phyloP scores from a whole-genome alignment of 2,888 invertebrate genomes.

The Amphiduros pacificus region DNA sequence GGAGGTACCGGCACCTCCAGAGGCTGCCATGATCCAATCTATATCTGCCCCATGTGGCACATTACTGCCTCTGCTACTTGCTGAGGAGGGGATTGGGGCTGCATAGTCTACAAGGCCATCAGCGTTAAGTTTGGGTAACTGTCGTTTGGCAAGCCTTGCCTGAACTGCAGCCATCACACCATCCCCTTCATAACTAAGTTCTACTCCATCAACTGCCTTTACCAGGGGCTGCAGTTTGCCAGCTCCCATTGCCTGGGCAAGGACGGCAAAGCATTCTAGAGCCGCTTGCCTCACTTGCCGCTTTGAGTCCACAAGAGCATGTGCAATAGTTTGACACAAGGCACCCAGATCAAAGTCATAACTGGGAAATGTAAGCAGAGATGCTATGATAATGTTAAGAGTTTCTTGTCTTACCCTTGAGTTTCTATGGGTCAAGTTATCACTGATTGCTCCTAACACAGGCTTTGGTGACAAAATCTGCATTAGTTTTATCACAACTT shows the following conservation, averaged over 20 bases:
- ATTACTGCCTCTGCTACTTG: slow-evolving; percentile 40
- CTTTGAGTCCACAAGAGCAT: slow-evolving; percentile 67
- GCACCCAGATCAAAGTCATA: slow-evolving; percentile 69
- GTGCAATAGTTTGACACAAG: slow-evolving; percentile 61
- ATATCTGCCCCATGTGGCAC: slow-evolving; percentile 67
- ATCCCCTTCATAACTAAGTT: slow-evolving; percentile 55
- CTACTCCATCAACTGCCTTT: slow-evolving; percentile 60
- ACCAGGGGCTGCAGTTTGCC: slow-evolving; percentile 66
- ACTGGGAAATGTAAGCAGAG: slow-evolving; percentile 77
- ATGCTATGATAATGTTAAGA: slow-evolving; percentile 75
- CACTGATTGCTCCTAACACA: slow-evolving; percentile 64
- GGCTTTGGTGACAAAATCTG: slow-evolving; percentile 63
- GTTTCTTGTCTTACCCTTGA: slow-evolving; percentile 73
- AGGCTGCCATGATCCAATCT: slow-evolving; percentile 73
- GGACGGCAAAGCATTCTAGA: slow-evolving; percentile 76
- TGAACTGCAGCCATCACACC: slow-evolving; percentile 70
- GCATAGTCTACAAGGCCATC: slow-evolving; percentile 79
- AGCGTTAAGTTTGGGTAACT: slow-evolving; percentile 70
- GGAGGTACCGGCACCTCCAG: slow-evolving; percentile 41
- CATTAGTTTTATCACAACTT: slow-evolving; percentile 63
- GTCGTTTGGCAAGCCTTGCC: slow-evolving; percentile 73
- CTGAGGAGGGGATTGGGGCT: slow-evolving; percentile 65
- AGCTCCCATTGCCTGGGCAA: slow-evolving; percentile 73
- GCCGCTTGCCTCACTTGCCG: slow-evolving; percentile 77
- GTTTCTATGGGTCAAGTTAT: slow-evolving; percentile 61